phyloP scores from a whole-genome alignment of 2,797 vertebrate species.

The Coregonus suidteri region DNA sequence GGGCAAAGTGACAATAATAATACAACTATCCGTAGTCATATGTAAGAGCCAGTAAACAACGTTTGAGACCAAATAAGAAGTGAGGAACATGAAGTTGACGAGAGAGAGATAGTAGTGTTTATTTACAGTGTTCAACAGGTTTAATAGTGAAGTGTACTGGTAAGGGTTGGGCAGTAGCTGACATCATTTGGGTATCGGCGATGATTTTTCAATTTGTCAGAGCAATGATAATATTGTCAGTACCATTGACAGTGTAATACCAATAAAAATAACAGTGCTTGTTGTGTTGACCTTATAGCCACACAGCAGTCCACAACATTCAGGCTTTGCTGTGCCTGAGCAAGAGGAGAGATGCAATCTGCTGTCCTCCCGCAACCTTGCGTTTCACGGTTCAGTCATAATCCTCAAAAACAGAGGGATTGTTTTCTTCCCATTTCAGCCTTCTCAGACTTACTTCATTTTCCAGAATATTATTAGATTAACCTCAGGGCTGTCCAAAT shows the following conservation, averaged over 20 bases:
- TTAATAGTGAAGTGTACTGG: not conserved
- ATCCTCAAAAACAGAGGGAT: constrained; percentile 46
- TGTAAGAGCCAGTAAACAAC: not conserved
- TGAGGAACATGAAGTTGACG: not conserved
- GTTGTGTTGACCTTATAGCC: not conserved
- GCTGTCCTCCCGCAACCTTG: not conserved
- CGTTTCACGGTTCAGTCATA: constrained; percentile 19
- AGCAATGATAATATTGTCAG: not conserved
- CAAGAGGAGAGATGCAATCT: too few relatives aligned
- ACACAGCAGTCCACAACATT: not conserved
- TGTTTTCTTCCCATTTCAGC: not conserved
- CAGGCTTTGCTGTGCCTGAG: not conserved
- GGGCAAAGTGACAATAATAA: constrained; percentile 3
- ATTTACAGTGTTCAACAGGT: not conserved
- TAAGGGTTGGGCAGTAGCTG: not conserved
- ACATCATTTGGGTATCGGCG: too few relatives aligned
- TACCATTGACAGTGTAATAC: too few relatives aligned
- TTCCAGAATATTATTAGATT: too few relatives aligned
- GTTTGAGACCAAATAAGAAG: not conserved
- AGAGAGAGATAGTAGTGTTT: not conserved
- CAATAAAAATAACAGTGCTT: too few relatives aligned
- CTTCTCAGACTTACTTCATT: too few relatives aligned
- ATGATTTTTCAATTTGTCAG: too few relatives aligned
- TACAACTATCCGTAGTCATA: not conserved
- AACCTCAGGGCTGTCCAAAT: too few relatives aligned